Evolutionary conservation across 2,888 invertebrate species (phyloP), one percentile per base, ranked within the genome.

Genomic region (Drosophila niveifrons): DNA sequence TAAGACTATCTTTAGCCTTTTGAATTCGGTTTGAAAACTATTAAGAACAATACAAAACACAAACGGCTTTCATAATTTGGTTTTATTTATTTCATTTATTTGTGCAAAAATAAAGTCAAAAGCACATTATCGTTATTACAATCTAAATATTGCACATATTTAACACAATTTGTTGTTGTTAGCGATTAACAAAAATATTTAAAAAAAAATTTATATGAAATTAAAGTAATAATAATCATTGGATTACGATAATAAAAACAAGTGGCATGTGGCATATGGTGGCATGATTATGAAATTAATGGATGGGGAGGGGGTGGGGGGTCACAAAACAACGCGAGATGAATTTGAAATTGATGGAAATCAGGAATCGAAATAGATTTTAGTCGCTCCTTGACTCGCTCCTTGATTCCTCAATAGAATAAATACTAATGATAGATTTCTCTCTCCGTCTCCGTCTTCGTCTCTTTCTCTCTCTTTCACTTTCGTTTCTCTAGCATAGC

Each of bases 101-200:
- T 47, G 77, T 77, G 77, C 73, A 71, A 66, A 63, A 66, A 66
- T 50, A 55, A 47, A 53, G 62, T 72, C 36, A 62, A 65, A 78
- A 81, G 82, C 75, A 78, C 78, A 75, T 51, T 53, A 51, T 34
- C 46, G 36, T 62, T 18, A 57, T 78, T 78, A 72, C 18, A 72
- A 66, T 57, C 82, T 86, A 84, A 78, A 74, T 86, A 86, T 86
- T 86, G 88, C 86, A 86, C 86, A 81, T 81, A 66, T 66, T 78
- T 82, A 86, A 86, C 76, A 86, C 79, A 74, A 67, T 82, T 73
- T 71, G 65, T 73, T 82, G 61, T 68, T 72, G 59, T 64, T 64
- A 29, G 66, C 55, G 9, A 62, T 47, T 56, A 58, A 55, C 44
- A 64, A 48, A 52, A 61, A 52, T 53, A 47, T 51, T 51, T 48